These are phyloP conservation scores for Aphelenchoides besseyi DNA, from an alignment of 1,140 invertebrate species.

Conservation along the genomic window DNA sequence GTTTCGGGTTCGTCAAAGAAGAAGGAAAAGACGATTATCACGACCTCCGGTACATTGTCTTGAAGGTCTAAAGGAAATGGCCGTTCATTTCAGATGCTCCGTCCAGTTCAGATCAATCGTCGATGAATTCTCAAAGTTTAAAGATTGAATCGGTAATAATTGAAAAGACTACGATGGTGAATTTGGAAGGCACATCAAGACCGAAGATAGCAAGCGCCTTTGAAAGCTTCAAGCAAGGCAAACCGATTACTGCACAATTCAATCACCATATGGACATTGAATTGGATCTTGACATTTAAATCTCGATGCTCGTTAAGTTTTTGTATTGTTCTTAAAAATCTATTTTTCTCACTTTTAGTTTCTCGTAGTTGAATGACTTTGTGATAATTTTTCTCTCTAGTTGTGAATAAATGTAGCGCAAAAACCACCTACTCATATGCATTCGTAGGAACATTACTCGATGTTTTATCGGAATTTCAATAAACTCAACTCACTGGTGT, in stretches of 20 bases:
- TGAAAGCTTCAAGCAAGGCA: not conserved
- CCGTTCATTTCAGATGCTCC: not conserved
- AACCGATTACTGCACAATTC: too few species aligned
- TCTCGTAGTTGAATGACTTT: not conserved
- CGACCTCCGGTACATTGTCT: not conserved
- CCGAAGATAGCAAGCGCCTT: not conserved
- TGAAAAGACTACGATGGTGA: not conserved
- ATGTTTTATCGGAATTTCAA: too few species aligned
- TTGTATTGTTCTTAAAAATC: not conserved
- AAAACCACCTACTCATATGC: too few species aligned
- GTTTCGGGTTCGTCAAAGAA: constrained; percentile 35
- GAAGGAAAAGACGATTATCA: constrained; percentile 7
- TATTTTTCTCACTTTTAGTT: not conserved
- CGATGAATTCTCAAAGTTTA: not conserved
- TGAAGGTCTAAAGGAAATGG: not conserved
- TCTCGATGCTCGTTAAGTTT: not conserved
- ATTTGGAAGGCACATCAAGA: not conserved
- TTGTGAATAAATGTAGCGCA: not conserved
- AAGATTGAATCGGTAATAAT: not conserved
- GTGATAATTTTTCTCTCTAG: not conserved
- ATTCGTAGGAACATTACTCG: too few species aligned
- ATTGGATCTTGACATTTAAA: not conserved
- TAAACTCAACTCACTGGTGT: too few species aligned
- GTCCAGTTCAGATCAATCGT: not conserved
- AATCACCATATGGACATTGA: too few species aligned